A percentile compares a stretch with the other conserved stretches of the same genome.
Conservation (phyloP, 2,888 invertebrate genomes). For the Deilephila elpenor region DNA sequence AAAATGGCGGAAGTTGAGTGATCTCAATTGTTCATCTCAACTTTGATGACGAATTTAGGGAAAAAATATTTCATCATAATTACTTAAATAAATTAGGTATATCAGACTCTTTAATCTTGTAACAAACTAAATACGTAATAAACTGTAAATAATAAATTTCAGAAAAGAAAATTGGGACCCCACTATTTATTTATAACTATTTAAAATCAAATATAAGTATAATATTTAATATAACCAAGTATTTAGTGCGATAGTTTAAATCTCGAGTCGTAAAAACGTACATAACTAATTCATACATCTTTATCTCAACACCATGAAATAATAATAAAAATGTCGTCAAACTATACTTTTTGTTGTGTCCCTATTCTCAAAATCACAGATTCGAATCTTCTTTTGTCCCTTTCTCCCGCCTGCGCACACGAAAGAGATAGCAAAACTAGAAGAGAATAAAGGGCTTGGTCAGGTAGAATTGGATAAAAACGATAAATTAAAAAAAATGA, state of each 20-base stretch:
- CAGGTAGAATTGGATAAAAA: slow-evolving; percentile 47
- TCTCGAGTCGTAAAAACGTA: not conserved
- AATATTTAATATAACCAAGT: not conserved
- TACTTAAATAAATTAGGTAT: not conserved
- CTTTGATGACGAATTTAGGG: no score
- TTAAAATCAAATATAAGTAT: not conserved
- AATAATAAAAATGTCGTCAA: slow-evolving; percentile 22
- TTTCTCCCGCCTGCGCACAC: slow-evolving; percentile 40
- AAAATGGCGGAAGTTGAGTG: slow-evolving; percentile 21
- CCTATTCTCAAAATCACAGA: slow-evolving; percentile 46
- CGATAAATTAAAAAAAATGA: not conserved
- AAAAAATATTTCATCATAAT: no score
- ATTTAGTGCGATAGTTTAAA: not conserved
- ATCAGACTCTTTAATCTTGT: not conserved
- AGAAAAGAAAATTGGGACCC: not conserved
- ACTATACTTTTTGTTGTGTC: slow-evolving; percentile 23
- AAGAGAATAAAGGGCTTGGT: slow-evolving; percentile 58
- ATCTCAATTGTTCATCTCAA: slow-evolving; percentile 4
- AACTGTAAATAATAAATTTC: not conserved
- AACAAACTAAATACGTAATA: not conserved
- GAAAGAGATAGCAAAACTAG: slow-evolving; percentile 49
- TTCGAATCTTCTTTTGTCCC: slow-evolving; percentile 48
- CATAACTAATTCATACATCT: not conserved
- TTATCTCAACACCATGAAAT: not conserved
- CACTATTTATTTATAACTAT: not conserved